These are phyloP conservation scores for Tipula confusa DNA, from an alignment of 2,888 invertebrate genomes.

Conservation along the genomic window DNA sequence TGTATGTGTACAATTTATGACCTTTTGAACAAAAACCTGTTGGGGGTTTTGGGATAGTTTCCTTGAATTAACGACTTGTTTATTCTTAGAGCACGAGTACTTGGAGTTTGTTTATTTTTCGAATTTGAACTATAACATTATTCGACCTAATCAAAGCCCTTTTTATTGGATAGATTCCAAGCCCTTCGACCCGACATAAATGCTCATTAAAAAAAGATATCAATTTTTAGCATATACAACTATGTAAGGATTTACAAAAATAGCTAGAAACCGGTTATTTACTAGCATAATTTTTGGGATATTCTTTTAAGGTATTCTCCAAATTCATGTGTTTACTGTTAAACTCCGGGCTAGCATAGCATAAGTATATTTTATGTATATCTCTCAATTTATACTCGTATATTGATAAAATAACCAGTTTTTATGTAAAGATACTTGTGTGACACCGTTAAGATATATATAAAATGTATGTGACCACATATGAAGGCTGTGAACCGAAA, in stretches of 20 bases:
- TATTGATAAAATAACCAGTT: conserved; percentile 20
- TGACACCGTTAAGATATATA: background rate
- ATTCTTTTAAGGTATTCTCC: background rate
- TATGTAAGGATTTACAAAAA: background rate
- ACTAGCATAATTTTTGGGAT: background rate
- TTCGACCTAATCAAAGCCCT: too few species aligned
- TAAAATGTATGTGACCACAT: background rate
- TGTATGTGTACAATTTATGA: background rate
- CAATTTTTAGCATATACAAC: background rate
- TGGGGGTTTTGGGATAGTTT: background rate
- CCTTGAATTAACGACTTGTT: background rate
- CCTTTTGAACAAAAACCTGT: background rate
- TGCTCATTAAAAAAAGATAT: too few species aligned
- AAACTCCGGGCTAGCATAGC: background rate
- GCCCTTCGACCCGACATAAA: too few species aligned
- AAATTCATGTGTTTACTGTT: background rate
- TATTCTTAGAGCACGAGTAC: background rate
- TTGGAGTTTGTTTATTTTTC: background rate
- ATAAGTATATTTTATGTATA: background rate
- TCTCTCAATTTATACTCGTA: background rate
- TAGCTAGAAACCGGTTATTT: background rate
- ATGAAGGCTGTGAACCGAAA: background rate
- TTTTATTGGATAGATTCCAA: too few species aligned
- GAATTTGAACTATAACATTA: too few species aligned
- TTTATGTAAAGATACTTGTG: background rate